Evolutionary conservation across 2,888 invertebrate species (phyloP), one percentile per base, ranked within the genome.

Genomic region (Caenorhabditis panamensis): DNA sequence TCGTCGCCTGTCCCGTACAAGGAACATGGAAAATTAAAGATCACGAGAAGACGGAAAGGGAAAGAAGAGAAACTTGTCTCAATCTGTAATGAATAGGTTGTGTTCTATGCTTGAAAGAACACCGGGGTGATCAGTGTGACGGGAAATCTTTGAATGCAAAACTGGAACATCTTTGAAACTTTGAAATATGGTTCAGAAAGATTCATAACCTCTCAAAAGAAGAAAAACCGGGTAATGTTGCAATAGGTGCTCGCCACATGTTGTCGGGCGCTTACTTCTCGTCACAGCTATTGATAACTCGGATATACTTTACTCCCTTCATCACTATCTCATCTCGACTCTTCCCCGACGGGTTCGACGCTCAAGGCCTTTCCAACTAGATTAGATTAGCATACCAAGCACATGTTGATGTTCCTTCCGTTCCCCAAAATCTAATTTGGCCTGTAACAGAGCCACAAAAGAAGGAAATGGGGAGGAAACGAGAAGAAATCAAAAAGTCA

Each of bases 201-300:
- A 53, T 54, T 44, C 56, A 20, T 56, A 54, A 22, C n/a, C 31
- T 41, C 44, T 44, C 6, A 24, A n/a, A 8, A n/a, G 18, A 4
- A 31, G 13, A 49, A 58, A 71, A n/a, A 28, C 53, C 41, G 5
- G 20, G 44, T 44, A 54, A 56, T 72, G 73, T 73, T 73, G 73
- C 73, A 64, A 72, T 72, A 56, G 31, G 58, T 44, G 18, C 63
- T 58, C 72, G 64, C 64, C 73, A 73, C 64, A 64, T 73, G 73
- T 58, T 37, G 71, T 31, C 47, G 22, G 20, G 9, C 68, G 22
- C 20, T 28, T 20, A 28, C 44, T 49, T 22, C 37, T 41, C 47
- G 47, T 47, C 47, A 18, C 8, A n/a, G 37, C 26, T 44, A 63
- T n/a, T 72, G 56, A 63, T 54, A 71, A 71, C 53, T 53, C 9